phyloP scores from a whole-genome alignment of 2,113 vertebrate species.

The Chrysemys picta region DNA sequence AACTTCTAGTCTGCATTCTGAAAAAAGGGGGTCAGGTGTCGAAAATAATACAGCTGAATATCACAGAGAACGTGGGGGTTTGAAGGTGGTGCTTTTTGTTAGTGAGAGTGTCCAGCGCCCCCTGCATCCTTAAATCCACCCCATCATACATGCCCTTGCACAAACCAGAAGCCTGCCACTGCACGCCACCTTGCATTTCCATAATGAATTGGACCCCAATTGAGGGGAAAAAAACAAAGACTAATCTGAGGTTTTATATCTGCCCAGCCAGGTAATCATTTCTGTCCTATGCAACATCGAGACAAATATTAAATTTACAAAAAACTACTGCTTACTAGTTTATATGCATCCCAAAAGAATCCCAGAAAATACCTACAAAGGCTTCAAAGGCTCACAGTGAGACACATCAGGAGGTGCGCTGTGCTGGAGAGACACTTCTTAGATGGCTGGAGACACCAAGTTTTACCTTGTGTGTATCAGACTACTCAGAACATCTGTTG shows the following conservation, averaged over 20 bases:
- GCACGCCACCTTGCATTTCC: neutral
- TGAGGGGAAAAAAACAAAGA: neutral
- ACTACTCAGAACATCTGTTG: neutral
- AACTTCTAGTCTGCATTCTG: neutral
- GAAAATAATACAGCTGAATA: neutral
- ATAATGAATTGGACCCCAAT: neutral
- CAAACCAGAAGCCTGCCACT: neutral
- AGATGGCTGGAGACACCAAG: neutral
- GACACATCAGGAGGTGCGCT: neutral
- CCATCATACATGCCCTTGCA: neutral
- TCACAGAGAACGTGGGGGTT: neutral
- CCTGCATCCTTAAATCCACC: neutral
- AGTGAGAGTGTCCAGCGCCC: neutral
- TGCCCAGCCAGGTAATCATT: neutral
- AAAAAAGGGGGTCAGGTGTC: neutral
- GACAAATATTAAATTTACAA: neutral
- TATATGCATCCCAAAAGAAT: slow-evolving; percentile 37
- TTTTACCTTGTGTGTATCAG: neutral
- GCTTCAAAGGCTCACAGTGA: slow-evolving; percentile 21
- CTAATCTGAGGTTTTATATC: rapidly evolving
- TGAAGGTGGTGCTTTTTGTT: neutral
- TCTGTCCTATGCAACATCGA: neutral
- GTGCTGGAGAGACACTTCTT: neutral
- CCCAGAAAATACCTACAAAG: neutral
- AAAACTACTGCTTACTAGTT: slow-evolving; percentile 13